phyloP scores from a whole-genome alignment of 2,888 invertebrate species.

The Leptarthrus brevirostris region DNA sequence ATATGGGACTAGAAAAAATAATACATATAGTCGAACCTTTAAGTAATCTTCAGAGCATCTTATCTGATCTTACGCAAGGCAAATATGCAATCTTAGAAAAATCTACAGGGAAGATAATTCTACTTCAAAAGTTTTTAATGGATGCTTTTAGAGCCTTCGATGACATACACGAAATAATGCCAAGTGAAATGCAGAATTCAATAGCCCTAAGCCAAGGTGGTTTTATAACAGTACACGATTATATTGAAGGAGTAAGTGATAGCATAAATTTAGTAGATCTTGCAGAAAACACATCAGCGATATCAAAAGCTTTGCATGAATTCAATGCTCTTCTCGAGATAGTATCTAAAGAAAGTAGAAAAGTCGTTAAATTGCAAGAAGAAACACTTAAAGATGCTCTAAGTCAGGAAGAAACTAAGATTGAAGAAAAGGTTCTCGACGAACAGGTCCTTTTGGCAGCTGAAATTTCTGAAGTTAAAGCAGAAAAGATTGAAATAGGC shows the following conservation, averaged over 20 bases:
- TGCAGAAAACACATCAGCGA: neutral
- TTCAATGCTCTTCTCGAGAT: constrained; percentile 7
- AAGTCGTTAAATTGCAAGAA: neutral
- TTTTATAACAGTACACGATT: constrained; percentile 21
- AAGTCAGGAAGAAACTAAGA: neutral
- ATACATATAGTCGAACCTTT: neutral
- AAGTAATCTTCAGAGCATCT: neutral
- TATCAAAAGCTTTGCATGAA: neutral
- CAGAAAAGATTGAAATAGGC: neutral
- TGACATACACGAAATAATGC: constrained; percentile 59
- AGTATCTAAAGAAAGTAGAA: neutral
- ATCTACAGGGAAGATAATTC: constrained; percentile 60
- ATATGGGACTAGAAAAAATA: neutral
- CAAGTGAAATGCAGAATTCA: constrained; percentile 56
- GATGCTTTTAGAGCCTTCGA: constrained; percentile 61
- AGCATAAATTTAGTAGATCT: neutral
- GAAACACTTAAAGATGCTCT: neutral
- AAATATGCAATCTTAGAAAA: constrained; percentile 56
- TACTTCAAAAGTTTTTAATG: constrained; percentile 62
- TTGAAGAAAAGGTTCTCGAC: neutral
- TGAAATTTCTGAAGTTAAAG: neutral
- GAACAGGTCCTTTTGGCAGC: no score
- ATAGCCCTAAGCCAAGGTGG: constrained; percentile 54
- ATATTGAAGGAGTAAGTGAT: neutral
- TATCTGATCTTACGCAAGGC: neutral